These are phyloP conservation scores for Polypterus senegalus DNA, from an alignment of 2,113 vertebrate species.

Conservation along the genomic window DNA sequence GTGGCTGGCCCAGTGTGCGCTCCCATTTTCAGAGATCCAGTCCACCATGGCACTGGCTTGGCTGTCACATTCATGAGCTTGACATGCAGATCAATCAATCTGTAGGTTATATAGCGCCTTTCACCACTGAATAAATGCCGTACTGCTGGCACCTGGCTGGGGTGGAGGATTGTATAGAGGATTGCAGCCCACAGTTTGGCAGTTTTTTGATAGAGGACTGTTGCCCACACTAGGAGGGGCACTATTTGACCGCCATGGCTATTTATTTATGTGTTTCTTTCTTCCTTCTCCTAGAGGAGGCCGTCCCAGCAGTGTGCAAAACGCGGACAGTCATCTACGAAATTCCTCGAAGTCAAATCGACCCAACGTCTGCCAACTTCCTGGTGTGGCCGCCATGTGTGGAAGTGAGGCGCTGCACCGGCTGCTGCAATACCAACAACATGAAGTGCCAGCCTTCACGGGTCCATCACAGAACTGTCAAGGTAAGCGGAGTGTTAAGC, in stretches of 20 bases:
- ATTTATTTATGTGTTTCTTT: not conserved
- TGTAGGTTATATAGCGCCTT: no score
- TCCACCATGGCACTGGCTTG: no score
- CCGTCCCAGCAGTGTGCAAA: slow-evolving; percentile 84
- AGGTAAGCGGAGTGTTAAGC: slow-evolving; percentile 49
- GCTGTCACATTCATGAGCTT: no score
- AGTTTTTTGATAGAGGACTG: slow-evolving; percentile 21
- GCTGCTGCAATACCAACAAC: slow-evolving; percentile 93
- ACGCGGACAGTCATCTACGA: slow-evolving; percentile 94
- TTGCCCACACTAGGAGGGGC: slow-evolving; percentile 17
- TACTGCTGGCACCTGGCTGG: slow-evolving; percentile 10
- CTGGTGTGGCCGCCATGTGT: slow-evolving; percentile 96
- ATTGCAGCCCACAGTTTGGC: slow-evolving; percentile 34
- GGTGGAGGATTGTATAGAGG: slow-evolving; percentile 28
- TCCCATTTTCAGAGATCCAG: no score
- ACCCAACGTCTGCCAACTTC: slow-evolving; percentile 94
- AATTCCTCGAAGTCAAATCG: slow-evolving; percentile 95
- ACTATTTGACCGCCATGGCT: slow-evolving; percentile 24
- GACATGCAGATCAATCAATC: no score
- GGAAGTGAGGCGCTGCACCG: slow-evolving; percentile 92
- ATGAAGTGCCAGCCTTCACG: slow-evolving; percentile 82
- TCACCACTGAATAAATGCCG: no score
- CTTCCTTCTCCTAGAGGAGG: slow-evolving; percentile 63
- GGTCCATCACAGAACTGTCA: slow-evolving; percentile 85
- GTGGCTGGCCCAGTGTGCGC: no score